A percentile compares a stretch with the other conserved stretches of the same genome.
Conservation (phyloP, 2,888 invertebrate genomes). For the Sussaba pulchella region DNA sequence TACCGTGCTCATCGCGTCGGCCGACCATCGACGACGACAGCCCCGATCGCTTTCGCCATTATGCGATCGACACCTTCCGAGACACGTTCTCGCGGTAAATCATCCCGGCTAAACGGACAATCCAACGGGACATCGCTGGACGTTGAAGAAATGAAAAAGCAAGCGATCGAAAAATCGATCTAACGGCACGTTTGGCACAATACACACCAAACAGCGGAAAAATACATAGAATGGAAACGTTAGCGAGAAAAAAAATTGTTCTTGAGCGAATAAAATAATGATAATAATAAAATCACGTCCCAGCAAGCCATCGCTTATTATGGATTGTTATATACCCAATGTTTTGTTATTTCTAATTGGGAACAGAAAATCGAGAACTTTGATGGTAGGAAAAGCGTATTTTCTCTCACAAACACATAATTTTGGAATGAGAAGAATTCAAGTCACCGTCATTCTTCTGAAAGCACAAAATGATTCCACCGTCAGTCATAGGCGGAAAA, state of each 20-base stretch:
- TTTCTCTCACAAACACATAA: too few relatives aligned
- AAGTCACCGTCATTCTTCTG: neutral
- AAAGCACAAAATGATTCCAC: neutral
- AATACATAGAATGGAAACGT: too few relatives aligned
- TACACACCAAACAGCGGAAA: neutral
- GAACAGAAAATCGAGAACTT: too few relatives aligned
- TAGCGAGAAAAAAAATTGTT: too few relatives aligned
- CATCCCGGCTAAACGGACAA: conserved; percentile 70
- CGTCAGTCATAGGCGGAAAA: neutral
- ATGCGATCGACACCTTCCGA: conserved; percentile 82
- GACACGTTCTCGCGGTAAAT: conserved; percentile 80
- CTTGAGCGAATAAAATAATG: too few relatives aligned
- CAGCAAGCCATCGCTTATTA: too few relatives aligned
- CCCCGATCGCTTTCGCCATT: conserved; percentile 80
- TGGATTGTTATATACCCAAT: too few relatives aligned
- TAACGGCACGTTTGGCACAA: neutral
- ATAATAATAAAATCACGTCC: too few relatives aligned
- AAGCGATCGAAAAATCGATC: neutral
- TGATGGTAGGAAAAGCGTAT: too few relatives aligned
- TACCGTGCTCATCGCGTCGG: conserved; percentile 77
- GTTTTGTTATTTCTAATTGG: too few relatives aligned
- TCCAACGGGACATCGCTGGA: conserved; percentile 18
- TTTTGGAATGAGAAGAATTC: too few relatives aligned
- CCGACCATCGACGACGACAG: conserved; percentile 78
- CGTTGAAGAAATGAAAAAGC: neutral